Base-by-base conservation (phyloP, 2,888 invertebrate genomes). In the Chironomus tentans region DNA sequence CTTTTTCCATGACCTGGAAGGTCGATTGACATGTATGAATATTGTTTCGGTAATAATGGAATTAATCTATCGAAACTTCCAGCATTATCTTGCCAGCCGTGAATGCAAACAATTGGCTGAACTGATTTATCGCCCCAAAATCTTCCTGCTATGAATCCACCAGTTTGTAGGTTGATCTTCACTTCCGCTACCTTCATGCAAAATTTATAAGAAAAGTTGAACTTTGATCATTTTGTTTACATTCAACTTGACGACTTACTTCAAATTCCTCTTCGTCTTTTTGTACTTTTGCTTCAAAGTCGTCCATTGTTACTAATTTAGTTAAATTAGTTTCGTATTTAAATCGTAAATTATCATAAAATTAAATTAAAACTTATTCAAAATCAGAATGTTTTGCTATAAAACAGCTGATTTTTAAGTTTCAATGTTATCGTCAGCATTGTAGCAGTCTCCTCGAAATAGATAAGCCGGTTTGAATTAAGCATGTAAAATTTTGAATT, bases 1-100 rank as follows among this genome's bases (percentile, higher is more conserved):
- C 62, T 62, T 65, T 13, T 65, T 22, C 65, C 65, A 65, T 24
- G 24, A 24, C 65, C 65, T 2, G 90, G 90, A 22, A 89, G 84
- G 81, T 91, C 91, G 15, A 91, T 82, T 0, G 90, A 88, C 13
- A 92, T 80, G 76, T 87, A 84, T 1, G 87, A 82, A 6, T 85
- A 78, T 73, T 86, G 81, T 22, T 82, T 78, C 2, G 85, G 84
- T 28, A 93, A 82, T 76, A 88, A 81, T 0, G 91, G 90, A 4
- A 88, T 87, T n/a, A 93, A 80, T 0, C 87, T 86, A 81, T 92
- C 91, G 84, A 91, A 93, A 0, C 90, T 87, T 21, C 89, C 90
- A n/a, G 90, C 89, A 81, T 92, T 93, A 81, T 93, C 92, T 82
- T 88, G 89, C 90, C 91, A 91, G 0, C 93, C 93, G 46, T 69